A percentile compares a stretch with the other conserved stretches of the same genome.
Evolutionary conservation across 2,888 invertebrate genomes (phyloP).

Genomic region (Perithous albicinctus): DNA sequence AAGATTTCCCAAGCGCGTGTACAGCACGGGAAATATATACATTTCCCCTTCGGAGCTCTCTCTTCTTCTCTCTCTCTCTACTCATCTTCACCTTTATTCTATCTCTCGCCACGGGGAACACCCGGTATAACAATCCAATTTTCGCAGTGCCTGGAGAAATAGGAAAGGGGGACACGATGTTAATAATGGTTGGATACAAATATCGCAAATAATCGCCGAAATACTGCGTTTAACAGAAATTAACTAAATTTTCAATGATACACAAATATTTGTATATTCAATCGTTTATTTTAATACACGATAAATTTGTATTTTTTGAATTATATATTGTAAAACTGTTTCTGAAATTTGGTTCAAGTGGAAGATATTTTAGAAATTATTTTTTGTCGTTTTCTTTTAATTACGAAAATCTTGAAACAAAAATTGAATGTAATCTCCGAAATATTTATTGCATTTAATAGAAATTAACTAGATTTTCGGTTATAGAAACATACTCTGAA

Average conservation of each 20-base stretch:
- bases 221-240: neutral
- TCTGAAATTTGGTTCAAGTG: too few species aligned
- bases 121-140: conserved; percentile 59
- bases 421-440: conserved; percentile 9
- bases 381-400: too few species aligned
- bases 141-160: conserved; percentile 1
- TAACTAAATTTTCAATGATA: neutral
- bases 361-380: too few species aligned
- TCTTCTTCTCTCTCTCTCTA: conserved; percentile 15
- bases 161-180: neutral
- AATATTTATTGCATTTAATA: neutral
- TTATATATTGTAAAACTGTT: neutral
- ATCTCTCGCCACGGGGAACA: conserved; percentile 43
- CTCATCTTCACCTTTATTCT: conserved; percentile 50
- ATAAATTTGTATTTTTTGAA: neutral
- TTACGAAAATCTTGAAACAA: too few species aligned
- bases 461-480: conserved; percentile 11
- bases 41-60: conserved; percentile 20
- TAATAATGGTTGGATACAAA: conserved; percentile 25
- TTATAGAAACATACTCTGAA: too few species aligned
- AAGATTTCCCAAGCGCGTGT: conserved; percentile 72
- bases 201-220: conserved; percentile 9
- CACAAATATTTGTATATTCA: neutral
- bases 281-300: neutral
- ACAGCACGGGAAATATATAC: too few species aligned